These are phyloP conservation scores for Holothuria glaberrima DNA, from an alignment of 35 echinoderm and acorn worm genomes.

Conservation along the genomic window DNA sequence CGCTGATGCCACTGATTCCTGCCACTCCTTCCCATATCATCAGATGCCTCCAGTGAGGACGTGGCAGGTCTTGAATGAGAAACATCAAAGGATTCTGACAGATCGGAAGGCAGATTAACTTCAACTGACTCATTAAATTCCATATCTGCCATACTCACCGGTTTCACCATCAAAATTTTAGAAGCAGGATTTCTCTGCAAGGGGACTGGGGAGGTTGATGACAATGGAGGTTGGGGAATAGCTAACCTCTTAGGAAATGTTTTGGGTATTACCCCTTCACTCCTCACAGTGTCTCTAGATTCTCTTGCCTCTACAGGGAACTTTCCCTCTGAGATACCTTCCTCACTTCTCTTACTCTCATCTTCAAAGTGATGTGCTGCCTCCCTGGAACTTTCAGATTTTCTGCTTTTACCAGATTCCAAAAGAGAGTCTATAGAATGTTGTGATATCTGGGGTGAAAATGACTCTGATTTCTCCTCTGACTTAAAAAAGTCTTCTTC, in stretches of 20 bases:
- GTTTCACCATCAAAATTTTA: conserved; percentile 13
- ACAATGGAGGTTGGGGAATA: background rate
- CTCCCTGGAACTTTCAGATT: too few relatives aligned
- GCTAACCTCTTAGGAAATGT: background rate
- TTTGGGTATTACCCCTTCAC: background rate
- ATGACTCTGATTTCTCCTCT: conserved; percentile 6
- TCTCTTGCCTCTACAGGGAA: background rate
- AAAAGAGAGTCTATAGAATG: background rate
- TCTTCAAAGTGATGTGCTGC: too few relatives aligned
- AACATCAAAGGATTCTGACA: background rate
- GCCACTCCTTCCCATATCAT: background rate
- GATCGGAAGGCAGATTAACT: conserved; percentile 19
- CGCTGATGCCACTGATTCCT: background rate
- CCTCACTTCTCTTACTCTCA: too few relatives aligned
- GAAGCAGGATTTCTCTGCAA: background rate
- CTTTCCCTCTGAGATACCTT: too few relatives aligned
- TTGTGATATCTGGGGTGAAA: background rate
- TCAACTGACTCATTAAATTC: background rate
- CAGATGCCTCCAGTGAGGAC: background rate
- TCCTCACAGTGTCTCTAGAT: background rate
- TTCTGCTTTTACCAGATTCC: background rate
- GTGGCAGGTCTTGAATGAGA: background rate
- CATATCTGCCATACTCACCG: background rate
- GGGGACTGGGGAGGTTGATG: background rate
- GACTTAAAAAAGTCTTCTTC: background rate